A percentile compares a stretch with the other conserved stretches of the same genome.
phyloP scores from a whole-genome alignment of 1,140 invertebrate species.

The Protaetia brevitarsis region DNA sequence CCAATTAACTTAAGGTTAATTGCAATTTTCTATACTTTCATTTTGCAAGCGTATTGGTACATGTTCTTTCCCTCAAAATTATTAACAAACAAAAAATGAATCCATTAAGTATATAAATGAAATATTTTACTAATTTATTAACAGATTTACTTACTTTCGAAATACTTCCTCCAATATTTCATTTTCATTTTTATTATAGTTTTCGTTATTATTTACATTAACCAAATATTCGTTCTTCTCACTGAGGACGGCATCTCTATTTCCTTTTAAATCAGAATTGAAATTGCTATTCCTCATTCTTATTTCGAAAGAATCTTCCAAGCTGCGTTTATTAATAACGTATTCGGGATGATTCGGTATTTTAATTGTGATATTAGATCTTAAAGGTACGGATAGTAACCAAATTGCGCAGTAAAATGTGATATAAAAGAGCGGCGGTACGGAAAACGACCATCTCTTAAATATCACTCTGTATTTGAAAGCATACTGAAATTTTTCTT shows the following conservation, averaged over 20 bases:
- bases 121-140: too few species aligned
- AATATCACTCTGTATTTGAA: slow-evolving; percentile 21
- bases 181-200: slow-evolving; percentile 47
- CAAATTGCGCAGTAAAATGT: slow-evolving; percentile 44
- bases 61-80: too few species aligned
- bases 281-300: slow-evolving; percentile 47
- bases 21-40: too few species aligned
- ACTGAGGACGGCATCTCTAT: slow-evolving; percentile 30
- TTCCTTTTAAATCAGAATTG: slow-evolving; percentile 38
- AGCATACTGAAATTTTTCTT: not conserved
- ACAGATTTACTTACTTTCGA: slow-evolving; percentile 42
- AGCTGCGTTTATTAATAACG: slow-evolving; percentile 19
- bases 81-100: too few species aligned
- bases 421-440: slow-evolving; percentile 45
- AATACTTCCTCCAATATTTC: slow-evolving; percentile 55
- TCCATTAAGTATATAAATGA: too few species aligned
- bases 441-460: slow-evolving; percentile 45
- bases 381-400: slow-evolving; percentile 45
- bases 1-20: too few species aligned
- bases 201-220: slow-evolving; percentile 43
- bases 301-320: slow-evolving; percentile 43
- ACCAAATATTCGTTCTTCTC: slow-evolving; percentile 46
- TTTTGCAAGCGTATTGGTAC: too few species aligned
- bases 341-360: not conserved
- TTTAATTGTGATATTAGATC: slow-evolving; percentile 37